These are phyloP conservation scores for Siniperca knerii DNA, from an alignment of 2,113 vertebrate species.

Conservation along the genomic window DNA sequence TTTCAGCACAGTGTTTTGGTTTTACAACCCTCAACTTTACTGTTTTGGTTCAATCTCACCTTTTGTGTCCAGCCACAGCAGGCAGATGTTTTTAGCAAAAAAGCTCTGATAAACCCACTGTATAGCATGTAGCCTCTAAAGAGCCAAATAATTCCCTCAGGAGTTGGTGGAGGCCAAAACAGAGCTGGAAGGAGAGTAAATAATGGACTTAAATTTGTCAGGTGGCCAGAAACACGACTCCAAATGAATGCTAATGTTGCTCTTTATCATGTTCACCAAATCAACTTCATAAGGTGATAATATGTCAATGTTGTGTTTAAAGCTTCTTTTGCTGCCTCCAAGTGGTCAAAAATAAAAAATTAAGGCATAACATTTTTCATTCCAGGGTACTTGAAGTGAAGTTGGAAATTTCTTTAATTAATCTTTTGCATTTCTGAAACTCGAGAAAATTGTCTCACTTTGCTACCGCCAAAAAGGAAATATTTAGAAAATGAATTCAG, in stretches of 20 bases:
- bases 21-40: neutral
- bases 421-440: neutral
- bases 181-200: neutral
- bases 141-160: neutral
- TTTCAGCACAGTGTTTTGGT: neutral
- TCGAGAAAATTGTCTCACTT: neutral
- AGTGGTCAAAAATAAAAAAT: neutral
- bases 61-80: neutral
- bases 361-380: neutral
- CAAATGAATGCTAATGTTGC: neutral
- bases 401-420: neutral
- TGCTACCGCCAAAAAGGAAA: neutral
- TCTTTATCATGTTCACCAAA: neutral
- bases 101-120: neutral
- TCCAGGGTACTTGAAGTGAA: neutral
- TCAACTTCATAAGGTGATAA: neutral
- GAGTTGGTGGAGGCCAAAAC: conserved; percentile 3
- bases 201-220: neutral
- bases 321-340: neutral
- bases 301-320: neutral
- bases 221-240: neutral
- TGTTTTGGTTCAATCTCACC: neutral
- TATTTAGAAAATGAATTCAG: neutral
- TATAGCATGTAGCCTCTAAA: neutral
- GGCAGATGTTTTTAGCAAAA: neutral